Evolutionary conservation across 2,797 vertebrate genomes (phyloP), one percentile per base, ranked within the genome.

Genomic region (Sebastes diaconus): DNA sequence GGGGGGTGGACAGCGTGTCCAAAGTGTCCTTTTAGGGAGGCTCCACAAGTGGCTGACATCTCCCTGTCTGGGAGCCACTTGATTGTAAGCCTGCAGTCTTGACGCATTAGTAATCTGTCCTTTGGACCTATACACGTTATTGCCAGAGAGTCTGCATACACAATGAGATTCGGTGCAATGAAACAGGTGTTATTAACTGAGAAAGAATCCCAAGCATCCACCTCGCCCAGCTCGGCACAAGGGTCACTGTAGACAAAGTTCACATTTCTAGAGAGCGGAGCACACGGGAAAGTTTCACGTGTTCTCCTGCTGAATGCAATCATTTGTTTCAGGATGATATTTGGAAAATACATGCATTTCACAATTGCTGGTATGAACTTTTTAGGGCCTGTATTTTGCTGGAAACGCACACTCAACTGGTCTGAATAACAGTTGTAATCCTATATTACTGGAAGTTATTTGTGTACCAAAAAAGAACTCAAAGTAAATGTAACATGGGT

Each of bases 121-220:
- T 90, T 90, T 88, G 80, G 74, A 75, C 83, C 29, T 2, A 50
- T 8, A 24, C 13, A 55, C 8, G 12, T 77, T 61, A 79, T 42
- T 68, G 59, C 36, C 24, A 52, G 29, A 77, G 13, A 57, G 20
- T 71, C 22, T 81, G 66, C 75, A 81, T 73, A 46, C 69, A 75
- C 9, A 10, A 54, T 55, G 42, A 55, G 68, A 77, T 27, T 55
- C 10, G 58, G 30, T 29, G 74, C 59, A 76, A 77, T 70, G 63
- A 86, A 75, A 32, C 27, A 59, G 73, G 79, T 85, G 73, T 83
- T 64, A 84, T 84, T 77, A 90, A 89, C 57, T 2, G 25, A 61
- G 80, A 81, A 91, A 64, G 85, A 90, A 92, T 92, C 13, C 66
- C 75, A 92, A 87, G 46, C 82, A 93, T 89, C 14, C 73, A 88